Evolutionary conservation across 2,888 invertebrate genomes (phyloP).

Genomic region (Polydrusus pterygomalis): DNA sequence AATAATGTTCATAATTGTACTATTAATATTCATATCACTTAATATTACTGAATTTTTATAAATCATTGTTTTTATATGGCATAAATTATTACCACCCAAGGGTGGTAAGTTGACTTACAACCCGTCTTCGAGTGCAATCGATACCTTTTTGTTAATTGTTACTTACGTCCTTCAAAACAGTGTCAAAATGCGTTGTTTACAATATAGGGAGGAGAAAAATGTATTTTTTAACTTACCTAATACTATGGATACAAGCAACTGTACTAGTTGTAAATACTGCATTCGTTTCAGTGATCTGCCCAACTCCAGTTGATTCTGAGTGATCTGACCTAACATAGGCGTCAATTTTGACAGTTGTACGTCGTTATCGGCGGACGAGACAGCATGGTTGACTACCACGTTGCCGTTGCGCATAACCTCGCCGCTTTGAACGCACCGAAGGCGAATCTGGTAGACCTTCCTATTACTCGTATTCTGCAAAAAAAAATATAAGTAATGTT

Average conservation of each 20-base stretch:
- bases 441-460: conserved; percentile 80
- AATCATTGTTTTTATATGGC: too few relatives aligned
- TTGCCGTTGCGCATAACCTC: conserved; percentile 67
- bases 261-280: conserved; percentile 74
- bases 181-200: too few relatives aligned
- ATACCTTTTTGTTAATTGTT: too few relatives aligned
- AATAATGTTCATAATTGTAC: too few relatives aligned
- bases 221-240: conserved; percentile 60
- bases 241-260: conserved; percentile 72
- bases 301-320: conserved; percentile 72
- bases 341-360: conserved; percentile 64
- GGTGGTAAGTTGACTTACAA: too few relatives aligned
- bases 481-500: neutral
- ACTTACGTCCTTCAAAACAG: too few relatives aligned
- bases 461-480: conserved; percentile 65
- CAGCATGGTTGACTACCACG: conserved; percentile 28
- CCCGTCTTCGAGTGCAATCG: too few relatives aligned
- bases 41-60: too few relatives aligned
- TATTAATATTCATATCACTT: too few relatives aligned
- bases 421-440: conserved; percentile 79
- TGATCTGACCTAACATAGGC: conserved; percentile 68
- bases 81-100: too few relatives aligned
- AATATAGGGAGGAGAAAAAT: too few relatives aligned
- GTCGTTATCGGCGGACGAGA: conserved; percentile 55
- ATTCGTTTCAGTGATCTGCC: conserved; percentile 73